phyloP scores from a whole-genome alignment of 2,888 invertebrate genomes.

The Melanostoma mellinum region DNA sequence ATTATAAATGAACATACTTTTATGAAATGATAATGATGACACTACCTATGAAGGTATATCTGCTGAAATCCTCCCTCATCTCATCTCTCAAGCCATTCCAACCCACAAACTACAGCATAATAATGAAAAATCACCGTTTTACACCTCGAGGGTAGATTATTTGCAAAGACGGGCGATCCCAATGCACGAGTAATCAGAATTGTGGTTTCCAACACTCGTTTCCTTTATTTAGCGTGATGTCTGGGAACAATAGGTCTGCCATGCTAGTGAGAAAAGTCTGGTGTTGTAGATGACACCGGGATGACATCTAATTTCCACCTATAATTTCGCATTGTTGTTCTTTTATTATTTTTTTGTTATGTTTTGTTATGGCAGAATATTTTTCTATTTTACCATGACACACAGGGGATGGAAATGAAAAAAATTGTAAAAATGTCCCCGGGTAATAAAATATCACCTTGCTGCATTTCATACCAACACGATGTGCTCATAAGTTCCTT shows the following conservation, averaged over 20 bases:
- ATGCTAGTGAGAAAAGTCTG: slow-evolving; percentile 50
- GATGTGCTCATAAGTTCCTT: slow-evolving; percentile 1
- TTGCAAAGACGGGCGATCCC: slow-evolving; percentile 51
- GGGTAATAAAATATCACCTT: slow-evolving; percentile 58
- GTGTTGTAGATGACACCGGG: slow-evolving; percentile 70
- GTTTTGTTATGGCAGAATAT: slow-evolving; percentile 22
- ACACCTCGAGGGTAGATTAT: slow-evolving; percentile 59
- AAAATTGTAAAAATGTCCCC: slow-evolving; percentile 29
- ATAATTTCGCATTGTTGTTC: slow-evolving; percentile 71
- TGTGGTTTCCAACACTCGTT: slow-evolving; percentile 57
- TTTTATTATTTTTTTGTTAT: slow-evolving; percentile 29
- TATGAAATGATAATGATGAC: too few relatives aligned
- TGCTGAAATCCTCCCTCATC: background rate
- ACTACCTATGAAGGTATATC: background rate
- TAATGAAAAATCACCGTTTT: slow-evolving; percentile 61
- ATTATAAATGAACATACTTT: too few relatives aligned
- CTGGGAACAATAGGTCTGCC: slow-evolving; percentile 68
- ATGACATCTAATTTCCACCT: slow-evolving; percentile 73
- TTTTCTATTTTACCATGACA: slow-evolving; percentile 37
- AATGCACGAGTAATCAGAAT: slow-evolving; percentile 67
- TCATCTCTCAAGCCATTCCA: background rate
- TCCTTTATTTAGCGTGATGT: slow-evolving; percentile 54
- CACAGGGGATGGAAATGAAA: slow-evolving; percentile 59
- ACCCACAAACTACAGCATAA: slow-evolving; percentile 45
- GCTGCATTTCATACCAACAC: slow-evolving; percentile 25